Conservation (phyloP, 2,888 invertebrate genomes). For the Parnassius smintheus region DNA sequence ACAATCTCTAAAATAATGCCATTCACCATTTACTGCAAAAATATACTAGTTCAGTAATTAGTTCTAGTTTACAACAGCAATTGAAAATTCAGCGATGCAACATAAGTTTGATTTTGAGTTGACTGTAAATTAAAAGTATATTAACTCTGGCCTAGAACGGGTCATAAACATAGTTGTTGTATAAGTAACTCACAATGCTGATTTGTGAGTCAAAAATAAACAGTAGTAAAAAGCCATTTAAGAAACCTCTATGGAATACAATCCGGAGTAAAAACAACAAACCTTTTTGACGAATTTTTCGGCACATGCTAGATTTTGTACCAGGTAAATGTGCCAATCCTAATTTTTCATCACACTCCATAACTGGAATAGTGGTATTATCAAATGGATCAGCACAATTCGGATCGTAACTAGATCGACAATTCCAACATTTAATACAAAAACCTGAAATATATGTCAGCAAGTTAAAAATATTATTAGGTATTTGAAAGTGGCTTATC, state of each 20-base stretch:
- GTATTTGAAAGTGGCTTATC: conserved; percentile 56
- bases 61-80: too few relatives aligned
- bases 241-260: too few relatives aligned
- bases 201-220: background rate
- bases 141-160: too few relatives aligned
- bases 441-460: conserved; percentile 66
- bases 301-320: conserved; percentile 90
- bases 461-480: conserved; percentile 17
- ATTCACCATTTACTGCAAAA: conserved; percentile 89
- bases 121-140: too few relatives aligned
- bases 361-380: conserved; percentile 92
- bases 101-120: too few relatives aligned
- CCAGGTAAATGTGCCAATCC: conserved; percentile 85
- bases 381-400: conserved; percentile 96
- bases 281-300: conserved; percentile 96
- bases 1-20: conserved; percentile 93
- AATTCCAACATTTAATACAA: conserved; percentile 94
- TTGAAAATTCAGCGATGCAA: too few relatives aligned
- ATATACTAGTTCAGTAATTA: background rate
- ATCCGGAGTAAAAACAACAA: conserved; percentile 14
- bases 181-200: background rate
- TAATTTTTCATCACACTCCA: conserved; percentile 85
- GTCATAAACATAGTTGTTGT: too few relatives aligned
- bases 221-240: background rate
- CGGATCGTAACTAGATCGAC: conserved; percentile 93